Evolutionary conservation across 2,797 vertebrate genomes (phyloP), one percentile per base, ranked within the genome.

Genomic region (Oryzias dopingdopingensis): DNA sequence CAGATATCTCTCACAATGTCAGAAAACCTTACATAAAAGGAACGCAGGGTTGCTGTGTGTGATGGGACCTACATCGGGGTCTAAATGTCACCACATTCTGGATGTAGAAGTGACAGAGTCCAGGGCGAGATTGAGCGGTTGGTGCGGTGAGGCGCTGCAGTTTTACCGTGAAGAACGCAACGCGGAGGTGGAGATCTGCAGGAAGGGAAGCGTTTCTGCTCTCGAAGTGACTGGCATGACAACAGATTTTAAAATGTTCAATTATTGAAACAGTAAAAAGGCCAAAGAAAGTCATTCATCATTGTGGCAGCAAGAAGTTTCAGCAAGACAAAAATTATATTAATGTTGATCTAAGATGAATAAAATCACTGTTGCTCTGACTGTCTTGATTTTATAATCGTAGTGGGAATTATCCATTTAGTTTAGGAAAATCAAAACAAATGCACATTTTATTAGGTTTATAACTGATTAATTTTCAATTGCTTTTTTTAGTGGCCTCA

Each of bases 131-230:
- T 59, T 70, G 32, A 56, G 46, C 65, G 6, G 13, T 59, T 49
- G 60, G 57, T 43, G 2, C 32, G 42, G 59, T 58, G 43, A 49
- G 64, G 54, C 18, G 59, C 66, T 74, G 67, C 67, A 74, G 72
- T 74, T 81, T 80, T 70, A 65, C 49, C 67, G 58, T 57, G 53
- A 58, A 46, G 15, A 50, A 69, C 71, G 54, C 65, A 72, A 79
- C 54, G 74, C 60, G 49, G 62, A 68, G 74, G 65, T 14, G 52
- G 47, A 49, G 32, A 62, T 41, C 2, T 43, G 50, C 53, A 49
- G 24, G 15, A 50, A n/a, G 42, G 55, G 53, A 44, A 52, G 4
- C 40, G 53, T 43, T 45, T 23, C 14, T 40, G 32, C 48, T 49
- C 4, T 53, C 12, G 24, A 49, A 23, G n/a, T 14, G 40, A 23